phyloP scores from a whole-genome alignment of 2,888 invertebrate species.

The Abrostola triplasia region DNA sequence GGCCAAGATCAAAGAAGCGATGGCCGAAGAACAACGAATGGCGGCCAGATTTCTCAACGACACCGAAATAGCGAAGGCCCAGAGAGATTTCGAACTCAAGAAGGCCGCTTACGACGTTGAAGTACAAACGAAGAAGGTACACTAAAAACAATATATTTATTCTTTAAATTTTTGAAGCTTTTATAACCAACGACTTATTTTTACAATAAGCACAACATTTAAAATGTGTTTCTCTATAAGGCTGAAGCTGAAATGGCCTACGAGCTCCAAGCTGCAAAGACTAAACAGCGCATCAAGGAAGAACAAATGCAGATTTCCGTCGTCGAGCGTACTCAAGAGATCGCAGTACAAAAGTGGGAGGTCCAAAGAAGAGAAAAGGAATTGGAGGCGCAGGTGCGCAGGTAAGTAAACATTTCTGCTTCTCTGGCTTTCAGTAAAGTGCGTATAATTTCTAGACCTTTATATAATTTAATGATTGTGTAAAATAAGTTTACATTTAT shows the following conservation, averaged over 20 bases:
- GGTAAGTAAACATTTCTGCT: conserved; percentile 62
- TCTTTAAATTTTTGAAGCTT: background rate
- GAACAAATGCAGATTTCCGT: conserved; percentile 99
- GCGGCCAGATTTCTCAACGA: conserved; percentile 97
- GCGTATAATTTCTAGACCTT: no score
- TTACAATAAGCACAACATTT: no score
- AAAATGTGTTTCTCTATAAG: conserved; percentile 64
- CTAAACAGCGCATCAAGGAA: conserved; percentile 97
- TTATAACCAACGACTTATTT: no score
- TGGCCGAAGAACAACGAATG: conserved; percentile 99
- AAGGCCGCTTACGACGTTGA: conserved; percentile 99
- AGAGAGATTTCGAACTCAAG: conserved; percentile 98
- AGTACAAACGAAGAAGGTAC: conserved; percentile 96
- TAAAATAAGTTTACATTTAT: no score
- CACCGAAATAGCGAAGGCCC: conserved; percentile 98
- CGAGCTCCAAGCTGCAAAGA: conserved; percentile 97
- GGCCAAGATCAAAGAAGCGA: conserved; percentile 97
- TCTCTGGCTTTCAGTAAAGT: no score
- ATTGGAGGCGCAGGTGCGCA: conserved; percentile 96
- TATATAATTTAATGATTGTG: no score
- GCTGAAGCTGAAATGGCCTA: conserved; percentile 98
- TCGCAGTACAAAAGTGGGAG: conserved; percentile 98
- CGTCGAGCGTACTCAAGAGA: conserved; percentile 97
- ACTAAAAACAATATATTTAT: background rate
- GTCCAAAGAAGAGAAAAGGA: conserved; percentile 97